A percentile compares a stretch with the other conserved stretches of the same genome.
Evolutionary conservation across 2,797 vertebrate species (phyloP).

Genomic region (Lagocephalus sceleratus): DNA sequence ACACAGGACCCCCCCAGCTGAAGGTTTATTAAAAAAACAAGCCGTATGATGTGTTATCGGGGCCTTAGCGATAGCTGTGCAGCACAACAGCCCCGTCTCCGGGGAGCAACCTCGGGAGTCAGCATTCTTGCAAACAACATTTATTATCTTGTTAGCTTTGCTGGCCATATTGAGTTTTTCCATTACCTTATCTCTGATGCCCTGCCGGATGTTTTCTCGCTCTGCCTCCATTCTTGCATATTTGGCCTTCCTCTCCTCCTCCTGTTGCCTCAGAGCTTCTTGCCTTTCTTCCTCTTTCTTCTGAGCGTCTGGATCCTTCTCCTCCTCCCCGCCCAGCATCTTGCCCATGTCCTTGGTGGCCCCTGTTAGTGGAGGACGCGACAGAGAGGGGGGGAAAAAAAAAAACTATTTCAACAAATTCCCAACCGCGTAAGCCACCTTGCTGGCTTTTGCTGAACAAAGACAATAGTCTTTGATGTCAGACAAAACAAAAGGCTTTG

Average conservation of each 20-base stretch:
- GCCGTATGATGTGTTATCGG: not conserved
- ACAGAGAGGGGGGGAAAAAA: too few relatives aligned
- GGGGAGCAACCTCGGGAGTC: not conserved
- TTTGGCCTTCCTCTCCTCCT: slow-evolving; percentile 97
- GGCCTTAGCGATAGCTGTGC: not conserved
- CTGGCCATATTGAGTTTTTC: not conserved
- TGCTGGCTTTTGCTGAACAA: too few relatives aligned
- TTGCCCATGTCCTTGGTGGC: slow-evolving; percentile 99
- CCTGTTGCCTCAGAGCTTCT: slow-evolving; percentile 93
- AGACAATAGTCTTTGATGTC: too few relatives aligned
- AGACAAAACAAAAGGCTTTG: too few relatives aligned
- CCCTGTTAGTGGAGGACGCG: slow-evolving; percentile 74
- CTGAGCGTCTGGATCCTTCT: slow-evolving; percentile 95
- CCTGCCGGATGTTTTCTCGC: slow-evolving; percentile 93
- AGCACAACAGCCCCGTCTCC: not conserved
- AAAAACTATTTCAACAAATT: slow-evolving; percentile 4
- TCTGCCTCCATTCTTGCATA: slow-evolving; percentile 97
- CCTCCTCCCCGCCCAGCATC: slow-evolving; percentile 96
- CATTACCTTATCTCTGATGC: slow-evolving; percentile 94
- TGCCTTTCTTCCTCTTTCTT: slow-evolving; percentile 97
- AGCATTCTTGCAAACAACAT: not conserved
- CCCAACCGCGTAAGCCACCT: not conserved
- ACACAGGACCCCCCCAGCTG: not conserved
- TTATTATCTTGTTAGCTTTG: not conserved
- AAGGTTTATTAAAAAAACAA: not conserved